Evolutionary conservation across 2,888 invertebrate species (phyloP), one percentile per base, ranked within the genome.

Genomic region (Poecilus cupreus): DNA sequence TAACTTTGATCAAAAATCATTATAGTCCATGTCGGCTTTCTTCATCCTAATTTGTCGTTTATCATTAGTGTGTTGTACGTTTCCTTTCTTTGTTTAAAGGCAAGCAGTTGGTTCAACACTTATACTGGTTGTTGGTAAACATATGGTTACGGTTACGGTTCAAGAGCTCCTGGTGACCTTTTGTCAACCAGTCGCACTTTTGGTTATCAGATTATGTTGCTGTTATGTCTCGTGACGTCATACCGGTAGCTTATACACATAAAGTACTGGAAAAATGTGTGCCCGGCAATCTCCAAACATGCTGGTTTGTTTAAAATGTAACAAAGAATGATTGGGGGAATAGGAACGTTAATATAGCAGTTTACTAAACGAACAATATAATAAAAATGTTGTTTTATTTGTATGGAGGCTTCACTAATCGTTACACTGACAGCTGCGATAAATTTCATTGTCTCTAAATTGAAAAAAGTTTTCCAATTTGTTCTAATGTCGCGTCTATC

Each of bases 201-300:
- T 20, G 54, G 18, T 54, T 54, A 54, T 54, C 54, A 20, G 54
- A 54, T 54, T 18, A 49, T 54, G 51, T 51, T 20, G 51, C 18
- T 2, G 26, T 2, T 26, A 26, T 26, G 32, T 32, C n/a, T 32
- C 32, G 8, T 54, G 54, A 54, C 54, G 54, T 54, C 54, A 54
- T 54, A 54, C 18, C 54, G 54, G 54, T 54, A 54, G 54, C 54
- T 54, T 18, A 54, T 54, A 54, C 54, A 20, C 54, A 54, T 54
- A 54, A 20, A 20, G 54, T 20, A 20, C 1, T n/a, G n/a, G n/a
- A n/a, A n/a, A n/a, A n/a, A n/a, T n/a, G n/a, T n/a, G n/a, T n/a
- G n/a, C n/a, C n/a, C n/a, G 54, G 22, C 54, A 54, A 11, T 54
- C 54, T 20, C 18, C 22, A 54, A 11, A 20, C 54, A 22, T 16